Percentiles rank a stretch among this genome's conserved stretches.
Evolutionary conservation across 1,140 invertebrate species (phyloP).

Genomic region (Hermetia illucens): DNA sequence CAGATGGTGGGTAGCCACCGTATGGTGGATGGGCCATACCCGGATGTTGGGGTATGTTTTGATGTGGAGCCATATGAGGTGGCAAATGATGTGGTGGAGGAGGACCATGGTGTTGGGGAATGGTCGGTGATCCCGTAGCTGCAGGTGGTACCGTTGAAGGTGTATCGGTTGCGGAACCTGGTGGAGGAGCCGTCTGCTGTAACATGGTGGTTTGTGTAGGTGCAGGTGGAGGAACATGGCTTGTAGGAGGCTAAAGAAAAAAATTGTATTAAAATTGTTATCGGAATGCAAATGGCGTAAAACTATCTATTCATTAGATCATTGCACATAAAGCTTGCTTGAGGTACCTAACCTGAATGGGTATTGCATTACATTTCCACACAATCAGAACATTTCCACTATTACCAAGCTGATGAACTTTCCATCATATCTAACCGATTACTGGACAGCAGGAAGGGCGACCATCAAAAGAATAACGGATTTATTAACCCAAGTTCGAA

Average conservation of each 20-base stretch:
- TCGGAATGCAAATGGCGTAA: conserved; percentile 3
- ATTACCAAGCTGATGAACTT: no score
- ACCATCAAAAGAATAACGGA: no score
- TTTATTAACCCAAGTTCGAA: no score
- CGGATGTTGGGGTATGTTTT: conserved; percentile 32
- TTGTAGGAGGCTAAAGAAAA: conserved; percentile 11
- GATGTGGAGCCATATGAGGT: conserved; percentile 26
- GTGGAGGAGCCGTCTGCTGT: conserved; percentile 31
- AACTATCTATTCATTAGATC: conserved; percentile 9
- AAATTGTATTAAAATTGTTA: conserved; percentile 1
- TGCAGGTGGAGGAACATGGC: conserved; percentile 20
- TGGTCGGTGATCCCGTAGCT: conserved; percentile 18
- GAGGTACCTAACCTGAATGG: no score
- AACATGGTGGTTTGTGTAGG: conserved; percentile 20
- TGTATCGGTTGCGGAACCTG: conserved; percentile 15
- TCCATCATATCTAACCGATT: no score
- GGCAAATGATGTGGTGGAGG: conserved; percentile 24
- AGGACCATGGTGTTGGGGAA: conserved; percentile 26
- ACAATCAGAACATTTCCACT: no score
- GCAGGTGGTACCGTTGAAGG: conserved; percentile 23
- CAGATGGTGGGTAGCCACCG: conserved; percentile 32
- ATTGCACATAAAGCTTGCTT: conserved; percentile 1
- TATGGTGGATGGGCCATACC: conserved; percentile 34
- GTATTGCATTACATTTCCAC: no score
- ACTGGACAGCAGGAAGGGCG: no score